phyloP scores from a whole-genome alignment of 2,113 vertebrate species.

The Trachemys scripta region DNA sequence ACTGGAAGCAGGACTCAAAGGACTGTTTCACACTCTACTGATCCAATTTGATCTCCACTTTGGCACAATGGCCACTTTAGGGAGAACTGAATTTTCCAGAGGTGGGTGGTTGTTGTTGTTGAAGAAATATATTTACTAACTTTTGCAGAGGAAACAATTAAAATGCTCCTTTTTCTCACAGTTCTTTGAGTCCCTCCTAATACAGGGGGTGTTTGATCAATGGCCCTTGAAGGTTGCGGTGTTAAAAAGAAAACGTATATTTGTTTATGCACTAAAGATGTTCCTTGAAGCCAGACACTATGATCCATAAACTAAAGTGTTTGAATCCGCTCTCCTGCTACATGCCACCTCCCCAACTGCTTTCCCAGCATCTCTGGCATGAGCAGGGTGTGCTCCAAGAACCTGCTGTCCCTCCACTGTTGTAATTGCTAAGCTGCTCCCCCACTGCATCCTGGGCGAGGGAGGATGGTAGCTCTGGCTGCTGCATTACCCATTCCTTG shows the following conservation, averaged over 20 bases:
- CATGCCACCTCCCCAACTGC: not conserved
- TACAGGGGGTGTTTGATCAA: accelerated
- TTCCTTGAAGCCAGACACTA: not conserved
- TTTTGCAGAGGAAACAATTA: not conserved
- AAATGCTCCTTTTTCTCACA: not conserved
- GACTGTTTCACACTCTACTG: not conserved
- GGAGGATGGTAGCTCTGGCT: not conserved
- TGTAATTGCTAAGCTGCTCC: not conserved
- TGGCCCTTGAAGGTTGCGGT: not conserved
- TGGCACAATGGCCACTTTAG: not conserved
- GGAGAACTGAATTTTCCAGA: not conserved
- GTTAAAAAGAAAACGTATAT: not conserved
- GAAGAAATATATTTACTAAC: not conserved
- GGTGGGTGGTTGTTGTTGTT: not conserved
- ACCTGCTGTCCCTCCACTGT: accelerated
- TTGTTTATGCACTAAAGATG: not conserved
- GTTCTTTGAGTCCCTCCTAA: not conserved
- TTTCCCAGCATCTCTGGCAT: not conserved
- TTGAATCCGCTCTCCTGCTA: accelerated
- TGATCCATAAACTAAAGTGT: not conserved
- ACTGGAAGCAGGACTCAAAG: not conserved
- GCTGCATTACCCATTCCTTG: not conserved
- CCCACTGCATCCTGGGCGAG: not conserved
- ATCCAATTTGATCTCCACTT: not conserved
- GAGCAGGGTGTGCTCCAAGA: accelerated